Percentiles rank a stretch among this genome's conserved stretches.
These are phyloP conservation scores for Aphaenogaster rudis DNA, from an alignment of 1,140 invertebrate species.

Conservation along the genomic window DNA sequence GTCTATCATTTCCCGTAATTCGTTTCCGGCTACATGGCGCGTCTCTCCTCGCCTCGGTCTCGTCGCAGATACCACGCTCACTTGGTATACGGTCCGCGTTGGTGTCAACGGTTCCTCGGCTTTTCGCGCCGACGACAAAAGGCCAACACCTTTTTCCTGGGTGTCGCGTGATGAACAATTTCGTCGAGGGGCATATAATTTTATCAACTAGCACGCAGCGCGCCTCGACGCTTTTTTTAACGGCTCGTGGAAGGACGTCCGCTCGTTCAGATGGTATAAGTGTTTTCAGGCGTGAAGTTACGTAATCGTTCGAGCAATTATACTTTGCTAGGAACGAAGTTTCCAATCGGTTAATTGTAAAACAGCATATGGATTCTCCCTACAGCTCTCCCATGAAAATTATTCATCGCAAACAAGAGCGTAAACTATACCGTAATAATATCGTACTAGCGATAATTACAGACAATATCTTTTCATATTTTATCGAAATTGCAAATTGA, in stretches of 20 bases:
- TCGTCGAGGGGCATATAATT: slow-evolving; percentile 24
- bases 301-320: slow-evolving; percentile 1
- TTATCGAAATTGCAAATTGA: neutral
- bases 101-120: slow-evolving; percentile 23
- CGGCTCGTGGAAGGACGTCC: slow-evolving; percentile 25
- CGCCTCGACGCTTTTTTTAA: slow-evolving; percentile 7
- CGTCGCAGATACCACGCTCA: slow-evolving; percentile 29
- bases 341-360: slow-evolving; percentile 1
- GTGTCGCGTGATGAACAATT: slow-evolving; percentile 55
- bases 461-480: neutral
- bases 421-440: neutral
- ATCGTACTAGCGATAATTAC: neutral
- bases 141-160: slow-evolving; percentile 32
- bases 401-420: neutral
- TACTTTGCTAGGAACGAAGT: neutral
- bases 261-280: neutral
- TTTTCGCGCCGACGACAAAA: slow-evolving; percentile 49
- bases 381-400: neutral
- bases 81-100: neutral
- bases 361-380: neutral
- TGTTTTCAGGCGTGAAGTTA: slow-evolving; percentile 30
- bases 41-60: neutral
- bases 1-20: slow-evolving; percentile 81
- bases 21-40: slow-evolving; percentile 73
- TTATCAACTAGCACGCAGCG: slow-evolving; percentile 8